These are phyloP conservation scores for Maniola jurtina DNA, from an alignment of 1,140 invertebrate species.

Conservation along the genomic window DNA sequence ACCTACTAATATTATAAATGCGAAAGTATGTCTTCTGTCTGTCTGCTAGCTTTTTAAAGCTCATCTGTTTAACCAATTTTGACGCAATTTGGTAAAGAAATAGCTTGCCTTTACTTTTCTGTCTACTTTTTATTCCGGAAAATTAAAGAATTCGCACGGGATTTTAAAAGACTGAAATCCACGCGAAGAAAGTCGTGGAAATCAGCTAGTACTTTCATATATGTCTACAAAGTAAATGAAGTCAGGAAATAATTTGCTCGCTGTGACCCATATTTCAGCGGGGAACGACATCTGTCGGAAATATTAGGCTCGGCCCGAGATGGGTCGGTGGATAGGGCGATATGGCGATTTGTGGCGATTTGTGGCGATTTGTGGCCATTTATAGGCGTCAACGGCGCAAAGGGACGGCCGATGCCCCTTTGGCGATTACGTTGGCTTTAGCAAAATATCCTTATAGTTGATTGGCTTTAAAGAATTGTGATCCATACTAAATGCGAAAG, in stretches of 20 bases:
- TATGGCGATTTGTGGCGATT: neutral
- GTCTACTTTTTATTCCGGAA: too few species aligned
- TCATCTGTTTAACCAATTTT: too few species aligned
- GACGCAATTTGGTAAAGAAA: too few species aligned
- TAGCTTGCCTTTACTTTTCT: too few species aligned
- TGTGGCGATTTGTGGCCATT: constrained; percentile 18
- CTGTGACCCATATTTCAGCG: constrained; percentile 13
- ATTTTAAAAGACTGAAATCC: too few species aligned
- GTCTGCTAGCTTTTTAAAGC: too few species aligned
- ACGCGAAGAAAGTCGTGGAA: too few species aligned
- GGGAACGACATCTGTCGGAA: constrained; percentile 10
- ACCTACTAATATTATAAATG: too few species aligned
- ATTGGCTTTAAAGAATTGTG: neutral
- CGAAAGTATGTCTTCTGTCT: too few species aligned
- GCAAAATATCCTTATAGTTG: neutral
- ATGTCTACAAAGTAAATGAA: neutral
- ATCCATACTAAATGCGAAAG: too few species aligned
- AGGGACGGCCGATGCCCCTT: constrained; percentile 2
- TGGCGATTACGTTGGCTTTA: neutral
- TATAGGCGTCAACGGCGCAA: constrained; percentile 21
- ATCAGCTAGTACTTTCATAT: too few species aligned
- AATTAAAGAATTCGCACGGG: too few species aligned
- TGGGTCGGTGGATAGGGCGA: constrained; percentile 11
- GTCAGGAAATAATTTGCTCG: constrained; percentile 8
- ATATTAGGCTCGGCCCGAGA: constrained; percentile 9